phyloP scores from a whole-genome alignment of 2,888 invertebrate genomes.

The Euzophera pinguis region DNA sequence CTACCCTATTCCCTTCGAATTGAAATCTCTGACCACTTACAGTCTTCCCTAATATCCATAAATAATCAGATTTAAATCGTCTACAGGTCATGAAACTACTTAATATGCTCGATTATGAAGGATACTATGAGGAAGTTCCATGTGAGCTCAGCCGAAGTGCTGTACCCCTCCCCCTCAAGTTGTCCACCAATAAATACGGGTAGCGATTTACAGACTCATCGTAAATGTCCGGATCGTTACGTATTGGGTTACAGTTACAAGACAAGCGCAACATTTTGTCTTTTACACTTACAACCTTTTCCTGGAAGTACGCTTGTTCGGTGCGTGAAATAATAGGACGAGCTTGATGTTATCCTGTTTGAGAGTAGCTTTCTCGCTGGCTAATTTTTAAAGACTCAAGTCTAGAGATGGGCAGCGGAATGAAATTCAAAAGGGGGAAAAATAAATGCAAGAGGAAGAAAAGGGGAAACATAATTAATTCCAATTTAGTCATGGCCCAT shows the following conservation, averaged over 20 bases:
- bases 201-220: slow-evolving; percentile 45
- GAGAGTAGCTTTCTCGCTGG: background rate
- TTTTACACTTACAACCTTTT: slow-evolving; percentile 9
- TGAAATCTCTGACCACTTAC: too few species aligned
- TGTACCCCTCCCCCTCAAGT: background rate
- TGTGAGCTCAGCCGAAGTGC: background rate
- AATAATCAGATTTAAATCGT: too few species aligned
- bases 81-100: too few species aligned
- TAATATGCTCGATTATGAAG: too few species aligned
- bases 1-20: too few species aligned
- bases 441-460: too few species aligned
- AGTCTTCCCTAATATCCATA: too few species aligned
- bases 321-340: slow-evolving; percentile 1
- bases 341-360: slow-evolving; percentile 2
- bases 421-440: too few species aligned
- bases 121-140: background rate
- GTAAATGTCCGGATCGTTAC: slow-evolving; percentile 29
- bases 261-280: slow-evolving; percentile 24
- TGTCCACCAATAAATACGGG: slow-evolving; percentile 48
- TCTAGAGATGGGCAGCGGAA: too few species aligned
- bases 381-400: background rate
- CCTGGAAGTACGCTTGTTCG: slow-evolving; percentile 8
- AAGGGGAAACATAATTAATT: too few species aligned
- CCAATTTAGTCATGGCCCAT: too few species aligned
- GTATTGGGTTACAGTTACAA: slow-evolving; percentile 43